phyloP scores from a whole-genome alignment of 2,888 invertebrate species.

The Pterobdella sp. region DNA sequence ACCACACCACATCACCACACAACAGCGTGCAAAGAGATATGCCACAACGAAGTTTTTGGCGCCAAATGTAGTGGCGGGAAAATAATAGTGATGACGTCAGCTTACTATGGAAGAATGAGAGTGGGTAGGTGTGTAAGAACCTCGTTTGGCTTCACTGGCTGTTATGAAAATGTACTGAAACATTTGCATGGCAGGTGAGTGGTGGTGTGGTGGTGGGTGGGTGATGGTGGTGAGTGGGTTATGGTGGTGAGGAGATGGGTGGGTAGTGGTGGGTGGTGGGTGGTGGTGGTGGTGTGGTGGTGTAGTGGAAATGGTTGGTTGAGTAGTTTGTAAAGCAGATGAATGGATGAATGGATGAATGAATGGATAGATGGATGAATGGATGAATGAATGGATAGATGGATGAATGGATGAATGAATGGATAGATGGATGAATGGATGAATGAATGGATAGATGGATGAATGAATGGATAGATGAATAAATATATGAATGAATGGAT shows the following conservation, averaged over 20 bases:
- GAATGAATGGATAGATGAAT: background rate
- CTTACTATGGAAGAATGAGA: conserved; percentile 33
- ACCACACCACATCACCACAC: no score
- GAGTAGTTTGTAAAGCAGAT: no score
- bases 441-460: no score
- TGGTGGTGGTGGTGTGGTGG: background rate
- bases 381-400: no score
- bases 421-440: background rate
- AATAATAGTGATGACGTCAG: conserved; percentile 31
- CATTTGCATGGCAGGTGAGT: conserved; percentile 27
- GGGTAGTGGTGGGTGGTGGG: background rate
- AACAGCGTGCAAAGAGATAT: conserved; percentile 24
- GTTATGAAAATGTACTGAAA: conserved; percentile 31
- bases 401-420: background rate
- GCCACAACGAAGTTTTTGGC: conserved; percentile 32
- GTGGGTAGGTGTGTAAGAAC: conserved; percentile 32
- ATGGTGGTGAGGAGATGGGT: background rate
- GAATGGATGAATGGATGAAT: background rate
- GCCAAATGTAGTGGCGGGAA: conserved; percentile 31
- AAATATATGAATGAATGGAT: background rate
- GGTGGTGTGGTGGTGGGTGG: background rate
- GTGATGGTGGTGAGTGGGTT: background rate
- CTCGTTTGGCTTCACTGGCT: conserved; percentile 31
- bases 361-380: background rate
- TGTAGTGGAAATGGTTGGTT: background rate